phyloP scores from a whole-genome alignment of 2,113 vertebrate species.

The Aramus guarauna region DNA sequence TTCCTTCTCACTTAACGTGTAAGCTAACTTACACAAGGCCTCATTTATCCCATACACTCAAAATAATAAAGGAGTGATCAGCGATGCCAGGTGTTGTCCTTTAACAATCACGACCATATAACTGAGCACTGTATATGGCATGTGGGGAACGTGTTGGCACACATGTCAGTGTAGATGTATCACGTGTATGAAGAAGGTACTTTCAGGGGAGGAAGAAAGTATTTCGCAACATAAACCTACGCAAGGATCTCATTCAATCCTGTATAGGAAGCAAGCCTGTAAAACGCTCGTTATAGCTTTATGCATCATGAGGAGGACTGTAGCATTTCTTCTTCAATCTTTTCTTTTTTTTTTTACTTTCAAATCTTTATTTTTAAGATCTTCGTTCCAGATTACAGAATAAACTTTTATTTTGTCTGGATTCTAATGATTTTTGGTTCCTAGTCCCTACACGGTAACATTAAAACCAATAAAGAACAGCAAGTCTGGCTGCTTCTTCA shows the following conservation, averaged over 20 bases:
- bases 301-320: not conserved
- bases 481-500: not conserved
- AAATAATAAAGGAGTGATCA: not conserved
- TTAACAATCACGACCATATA: not conserved
- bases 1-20: not conserved
- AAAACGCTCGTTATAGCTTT: not conserved
- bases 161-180: not conserved
- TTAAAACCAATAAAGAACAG: not conserved
- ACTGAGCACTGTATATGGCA: not conserved
- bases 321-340: not conserved
- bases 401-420: not conserved
- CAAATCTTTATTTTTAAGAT: not conserved
- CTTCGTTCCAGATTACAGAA: not conserved
- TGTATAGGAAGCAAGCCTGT: not conserved
- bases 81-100: not conserved
- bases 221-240: conserved; percentile 34
- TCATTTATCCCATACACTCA: not conserved
- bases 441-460: not conserved
- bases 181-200: conserved; percentile 25
- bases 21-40: not conserved
- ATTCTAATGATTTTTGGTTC: not conserved
- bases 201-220: conserved; percentile 43
- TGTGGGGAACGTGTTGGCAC: not conserved
- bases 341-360: not conserved
- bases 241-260: conserved; percentile 25